These are phyloP conservation scores for Uropsilus gracilis DNA, from an alignment of 2,113 vertebrate species.

Conservation along the genomic window DNA sequence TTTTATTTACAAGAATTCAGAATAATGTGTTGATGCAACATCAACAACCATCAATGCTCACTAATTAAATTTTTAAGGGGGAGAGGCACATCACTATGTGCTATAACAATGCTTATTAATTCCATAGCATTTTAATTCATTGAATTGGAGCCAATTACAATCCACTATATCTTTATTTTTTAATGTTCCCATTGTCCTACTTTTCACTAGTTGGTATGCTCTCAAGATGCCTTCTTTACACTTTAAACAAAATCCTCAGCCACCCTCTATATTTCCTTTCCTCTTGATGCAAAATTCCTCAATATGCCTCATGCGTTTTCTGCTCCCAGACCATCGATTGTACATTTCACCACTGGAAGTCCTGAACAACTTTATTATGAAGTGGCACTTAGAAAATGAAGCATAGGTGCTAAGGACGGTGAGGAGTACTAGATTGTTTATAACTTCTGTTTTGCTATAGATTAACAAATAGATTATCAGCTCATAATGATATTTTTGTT, in stretches of 20 bases:
- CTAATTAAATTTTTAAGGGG: accelerated
- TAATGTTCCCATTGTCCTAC: background rate
- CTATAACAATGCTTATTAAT: background rate
- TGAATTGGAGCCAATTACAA: background rate
- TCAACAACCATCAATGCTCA: background rate
- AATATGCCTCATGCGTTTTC: background rate
- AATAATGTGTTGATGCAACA: background rate
- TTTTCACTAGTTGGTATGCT: background rate
- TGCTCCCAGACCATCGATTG: background rate
- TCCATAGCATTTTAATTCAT: background rate
- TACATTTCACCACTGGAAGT: background rate
- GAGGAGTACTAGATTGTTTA: background rate
- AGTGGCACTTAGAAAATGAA: background rate
- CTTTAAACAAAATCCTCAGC: background rate
- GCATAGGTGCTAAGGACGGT: background rate
- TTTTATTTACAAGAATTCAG: background rate
- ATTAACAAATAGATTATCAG: background rate
- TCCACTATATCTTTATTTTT: background rate
- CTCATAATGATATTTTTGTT: background rate
- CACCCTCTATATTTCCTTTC: background rate
- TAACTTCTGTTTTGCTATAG: background rate
- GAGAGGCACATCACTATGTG: background rate
- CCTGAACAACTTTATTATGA: background rate
- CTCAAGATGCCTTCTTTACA: background rate
- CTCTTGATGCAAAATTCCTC: background rate